These are phyloP conservation scores for Recurvirostra avosetta DNA, from an alignment of 2,113 vertebrate genomes.

Conservation along the genomic window DNA sequence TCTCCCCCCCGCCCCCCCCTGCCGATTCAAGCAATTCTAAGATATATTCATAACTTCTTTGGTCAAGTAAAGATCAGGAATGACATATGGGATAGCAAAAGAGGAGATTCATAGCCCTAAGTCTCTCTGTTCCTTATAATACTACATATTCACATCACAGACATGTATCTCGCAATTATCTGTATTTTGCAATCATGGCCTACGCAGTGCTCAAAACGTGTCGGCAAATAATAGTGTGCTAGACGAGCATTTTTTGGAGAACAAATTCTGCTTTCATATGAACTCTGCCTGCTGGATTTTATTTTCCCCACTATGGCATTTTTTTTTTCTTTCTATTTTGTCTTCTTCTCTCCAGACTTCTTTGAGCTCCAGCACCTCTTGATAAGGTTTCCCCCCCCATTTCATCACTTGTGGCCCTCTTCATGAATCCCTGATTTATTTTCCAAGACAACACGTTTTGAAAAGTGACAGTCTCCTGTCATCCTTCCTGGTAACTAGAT, in stretches of 20 bases:
- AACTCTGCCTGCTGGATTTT: background rate
- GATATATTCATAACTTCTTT: background rate
- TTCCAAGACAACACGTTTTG: background rate
- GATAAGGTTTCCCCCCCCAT: background rate
- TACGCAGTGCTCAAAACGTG: background rate
- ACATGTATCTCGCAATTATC: background rate
- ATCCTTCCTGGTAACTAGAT: background rate
- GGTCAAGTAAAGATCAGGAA: background rate
- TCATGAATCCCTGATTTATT: background rate
- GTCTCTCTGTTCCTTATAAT: background rate
- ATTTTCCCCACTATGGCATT: background rate
- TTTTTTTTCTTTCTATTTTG: background rate
- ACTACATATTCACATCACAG: background rate
- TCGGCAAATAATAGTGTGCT: background rate
- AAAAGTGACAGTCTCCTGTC: background rate
- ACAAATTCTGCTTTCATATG: background rate
- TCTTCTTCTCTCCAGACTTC: background rate
- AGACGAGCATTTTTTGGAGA: background rate
- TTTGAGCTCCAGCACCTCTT: background rate
- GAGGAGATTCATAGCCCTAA: background rate
- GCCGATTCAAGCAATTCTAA: background rate
- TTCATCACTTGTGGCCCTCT: background rate
- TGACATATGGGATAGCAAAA: background rate
- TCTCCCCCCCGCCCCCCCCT: no score
- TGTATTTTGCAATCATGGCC: background rate